Base-by-base conservation (phyloP, 2,888 invertebrate genomes). In the Philereme transversata region DNA sequence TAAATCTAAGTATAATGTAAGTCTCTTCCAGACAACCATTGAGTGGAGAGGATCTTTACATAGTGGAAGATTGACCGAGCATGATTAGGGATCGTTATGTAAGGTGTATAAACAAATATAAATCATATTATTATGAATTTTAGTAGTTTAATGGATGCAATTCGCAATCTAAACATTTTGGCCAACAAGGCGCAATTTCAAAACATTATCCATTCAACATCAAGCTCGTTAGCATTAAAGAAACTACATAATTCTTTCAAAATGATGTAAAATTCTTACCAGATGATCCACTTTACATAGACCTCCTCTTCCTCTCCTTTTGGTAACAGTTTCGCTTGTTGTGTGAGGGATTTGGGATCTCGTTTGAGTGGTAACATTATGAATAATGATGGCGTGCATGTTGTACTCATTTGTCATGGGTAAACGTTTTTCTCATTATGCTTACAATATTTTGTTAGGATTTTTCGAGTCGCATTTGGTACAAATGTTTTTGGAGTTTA, bases 361-460 rank as follows among this genome's bases (percentile, higher is more conserved):
- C 44, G n/a, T 9, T 34, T 57, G 51, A 70, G 41, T 85, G 82
- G 87, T 72, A 75, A 76, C 76, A 76, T 78, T 83, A 79, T 86
- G 83, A 87, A 83, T 88, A 88, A 88, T 84, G 87, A 83, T 75
- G 78, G 65, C 67, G 71, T 78, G 74, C 77, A 80, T 75, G 76
- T 73, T 72, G 72, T 68, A 66, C 73, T 77, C 75, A 86, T 88
- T 81, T 80, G 81, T 88, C 87, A 83, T 84, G 79, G 75, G 77
- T 86, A 87, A 88, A 77, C 85, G 87, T 73, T 86, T 83, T 73
- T 75, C 86, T 86, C 88, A 83, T 88, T 89, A 88, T 64, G 70
- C 43, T 36, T 52, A 41, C 47, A 59, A 52, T 54, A 62, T 62
- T 62, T 55, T 55, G 11, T 44, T 38, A 40, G n/a, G 40, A 8